These are phyloP conservation scores for Eurois occulta DNA, from an alignment of 2,888 invertebrate genomes.

Conservation along the genomic window DNA sequence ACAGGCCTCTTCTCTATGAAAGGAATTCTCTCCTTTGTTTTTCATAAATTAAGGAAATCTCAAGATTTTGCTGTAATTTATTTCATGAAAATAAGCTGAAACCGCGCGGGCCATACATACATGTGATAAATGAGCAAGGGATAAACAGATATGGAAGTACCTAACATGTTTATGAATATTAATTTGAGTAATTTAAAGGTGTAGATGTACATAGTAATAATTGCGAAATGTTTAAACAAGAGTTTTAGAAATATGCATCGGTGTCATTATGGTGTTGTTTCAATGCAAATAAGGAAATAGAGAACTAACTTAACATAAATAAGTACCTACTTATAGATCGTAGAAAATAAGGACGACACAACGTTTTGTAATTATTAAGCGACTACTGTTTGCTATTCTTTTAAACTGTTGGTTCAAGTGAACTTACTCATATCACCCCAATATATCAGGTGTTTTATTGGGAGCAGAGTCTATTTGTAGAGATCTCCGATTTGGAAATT, in stretches of 20 bases:
- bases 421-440: constrained; percentile 51
- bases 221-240: constrained; percentile 3
- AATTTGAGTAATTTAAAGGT: neutral
- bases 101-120: neutral
- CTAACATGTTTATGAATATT: neutral
- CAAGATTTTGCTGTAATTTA: neutral
- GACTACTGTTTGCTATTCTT: constrained; percentile 55
- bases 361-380: constrained; percentile 62
- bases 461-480: constrained; percentile 59
- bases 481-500: constrained; percentile 45
- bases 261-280: constrained; percentile 50
- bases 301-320: constrained; percentile 40
- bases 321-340: constrained; percentile 53
- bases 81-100: neutral
- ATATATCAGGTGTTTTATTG: constrained; percentile 72
- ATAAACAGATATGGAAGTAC: neutral
- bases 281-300: constrained; percentile 61
- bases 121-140: neutral
- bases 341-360: constrained; percentile 67
- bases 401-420: constrained; percentile 69
- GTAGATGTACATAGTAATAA: neutral
- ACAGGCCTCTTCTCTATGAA: neutral
- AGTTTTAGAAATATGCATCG: constrained; percentile 18
- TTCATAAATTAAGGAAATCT: neutral
- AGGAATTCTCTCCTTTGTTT: neutral